Evolutionary conservation across 1,140 invertebrate genomes (phyloP), one percentile per base, ranked within the genome.

Genomic region (Bombus ignitus): DNA sequence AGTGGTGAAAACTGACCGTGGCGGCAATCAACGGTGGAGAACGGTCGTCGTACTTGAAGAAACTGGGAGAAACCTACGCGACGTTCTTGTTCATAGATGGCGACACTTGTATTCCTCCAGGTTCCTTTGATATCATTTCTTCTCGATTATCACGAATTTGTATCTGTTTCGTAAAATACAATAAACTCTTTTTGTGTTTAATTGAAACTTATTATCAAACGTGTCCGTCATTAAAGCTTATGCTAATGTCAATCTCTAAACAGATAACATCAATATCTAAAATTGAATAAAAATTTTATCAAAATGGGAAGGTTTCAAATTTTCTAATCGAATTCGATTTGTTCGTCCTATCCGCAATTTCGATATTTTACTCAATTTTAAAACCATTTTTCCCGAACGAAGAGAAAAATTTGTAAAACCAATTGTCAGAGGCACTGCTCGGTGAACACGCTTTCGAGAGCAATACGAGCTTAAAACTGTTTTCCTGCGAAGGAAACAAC

Each of bases 61-160:
- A 68, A 25, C 74, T 39, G 44, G 66, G 53, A 84, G 70, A 83
- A 66, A 65, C 28, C 42, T 37, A 39, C 53, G 71, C 73, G 22
- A 86, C 87, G 73, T 88, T 86, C 89, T 80, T 88, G 84, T 62
- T 73, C 83, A 91, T 85, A 92, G 92, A 93, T 93, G 92, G 90
- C 92, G 91, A 76, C 92, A 93, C 91, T 18, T 78, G 87, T 89
- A 86, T 66, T 59, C 47, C 66, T 57, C 81, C 65, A 35, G 73
- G 74, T 42, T 80, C 68, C 47, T 28, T 44, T 3, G 12, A 37
- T 32, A 12, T 44, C 4, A 4, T 8, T 28, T 62, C 32, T 42
- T 3, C 15, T 22, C 15, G 9, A 32, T 35, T 22, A 25, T 15
- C 12, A 32, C 4, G 2, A 76, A 76, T 66, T 53, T 83, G 6